These are phyloP conservation scores for Hemichromis elongatus DNA, from an alignment of 2,113 vertebrate species.

Conservation along the genomic window DNA sequence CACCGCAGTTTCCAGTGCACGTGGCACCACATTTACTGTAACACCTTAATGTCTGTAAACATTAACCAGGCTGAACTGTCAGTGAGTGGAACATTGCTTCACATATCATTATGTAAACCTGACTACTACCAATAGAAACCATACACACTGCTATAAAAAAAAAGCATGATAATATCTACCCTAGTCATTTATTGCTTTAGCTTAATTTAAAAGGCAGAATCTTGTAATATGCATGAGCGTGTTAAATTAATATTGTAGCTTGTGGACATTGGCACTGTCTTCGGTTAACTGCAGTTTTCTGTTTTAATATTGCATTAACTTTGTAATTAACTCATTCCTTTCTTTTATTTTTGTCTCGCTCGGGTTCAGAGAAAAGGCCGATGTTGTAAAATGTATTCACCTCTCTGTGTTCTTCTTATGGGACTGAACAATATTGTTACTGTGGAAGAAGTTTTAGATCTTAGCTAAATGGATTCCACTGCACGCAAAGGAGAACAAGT, in stretches of 20 bases:
- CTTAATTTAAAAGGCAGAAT: not conserved
- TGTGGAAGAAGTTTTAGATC: not conserved
- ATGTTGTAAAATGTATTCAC: not conserved
- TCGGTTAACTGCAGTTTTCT: not conserved
- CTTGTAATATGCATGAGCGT: not conserved
- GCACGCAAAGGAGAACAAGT: not conserved
- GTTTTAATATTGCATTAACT: not conserved
- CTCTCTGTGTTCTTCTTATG: not conserved
- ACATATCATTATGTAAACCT: not conserved
- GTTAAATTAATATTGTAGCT: not conserved
- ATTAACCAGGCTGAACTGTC: constrained; percentile 28
- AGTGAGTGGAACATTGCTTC: not conserved
- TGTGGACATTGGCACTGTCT: not conserved
- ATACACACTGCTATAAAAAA: not conserved
- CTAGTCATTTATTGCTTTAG: not conserved
- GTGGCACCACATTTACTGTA: not conserved
- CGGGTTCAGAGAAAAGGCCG: not conserved
- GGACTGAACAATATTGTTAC: not conserved
- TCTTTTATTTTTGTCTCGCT: not conserved
- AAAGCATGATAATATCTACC: not conserved
- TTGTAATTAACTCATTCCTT: not conserved
- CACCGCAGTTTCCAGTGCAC: not conserved
- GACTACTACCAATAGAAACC: not conserved
- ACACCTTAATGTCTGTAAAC: constrained; percentile 23
- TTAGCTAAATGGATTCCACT: not conserved